Percentiles rank a stretch among this genome's conserved stretches.
Conservation (phyloP, 2,113 vertebrate species). For the Cromileptes altivelis region DNA sequence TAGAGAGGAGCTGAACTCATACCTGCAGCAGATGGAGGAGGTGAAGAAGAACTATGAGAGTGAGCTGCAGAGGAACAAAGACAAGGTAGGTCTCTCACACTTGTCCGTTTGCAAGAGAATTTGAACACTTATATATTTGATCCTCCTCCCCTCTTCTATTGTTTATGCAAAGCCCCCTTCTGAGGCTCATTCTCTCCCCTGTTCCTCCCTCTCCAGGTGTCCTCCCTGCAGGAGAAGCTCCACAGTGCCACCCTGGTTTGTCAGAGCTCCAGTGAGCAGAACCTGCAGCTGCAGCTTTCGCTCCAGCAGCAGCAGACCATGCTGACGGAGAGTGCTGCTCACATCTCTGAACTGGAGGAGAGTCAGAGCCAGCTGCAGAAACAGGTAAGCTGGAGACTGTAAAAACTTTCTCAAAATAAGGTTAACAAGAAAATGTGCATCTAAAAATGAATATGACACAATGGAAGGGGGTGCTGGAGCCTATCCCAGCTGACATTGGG, state of each 20-base stretch:
- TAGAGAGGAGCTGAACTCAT: slow-evolving; percentile 87
- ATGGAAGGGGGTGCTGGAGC: too few species aligned
- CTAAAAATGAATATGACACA: too few species aligned
- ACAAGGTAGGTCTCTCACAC: slow-evolving; percentile 84
- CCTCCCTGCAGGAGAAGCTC: slow-evolving; percentile 89
- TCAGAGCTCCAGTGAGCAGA: slow-evolving; percentile 88
- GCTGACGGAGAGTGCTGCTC: slow-evolving; percentile 91
- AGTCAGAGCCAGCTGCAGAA: slow-evolving; percentile 90
- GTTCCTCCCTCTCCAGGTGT: slow-evolving; percentile 82
- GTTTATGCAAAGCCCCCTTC: background rate
- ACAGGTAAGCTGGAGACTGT: slow-evolving; percentile 83
- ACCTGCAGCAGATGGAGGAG: slow-evolving; percentile 88
- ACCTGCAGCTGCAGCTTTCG: slow-evolving; percentile 88
- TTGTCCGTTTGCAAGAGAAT: background rate
- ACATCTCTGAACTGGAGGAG: slow-evolving; percentile 93
- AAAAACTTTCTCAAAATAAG: background rate
- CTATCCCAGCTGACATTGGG: too few species aligned
- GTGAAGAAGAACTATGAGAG: slow-evolving; percentile 86
- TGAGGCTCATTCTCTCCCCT: background rate
- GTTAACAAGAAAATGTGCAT: too few species aligned
- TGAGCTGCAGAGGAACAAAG: slow-evolving; percentile 86
- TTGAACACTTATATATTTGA: background rate
- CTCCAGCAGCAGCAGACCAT: slow-evolving; percentile 93
- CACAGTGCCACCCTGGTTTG: slow-evolving; percentile 84
- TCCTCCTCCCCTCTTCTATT: background rate